phyloP scores from a whole-genome alignment of 1,140 invertebrate genomes.

The Zeugodacus cucurbitae region DNA sequence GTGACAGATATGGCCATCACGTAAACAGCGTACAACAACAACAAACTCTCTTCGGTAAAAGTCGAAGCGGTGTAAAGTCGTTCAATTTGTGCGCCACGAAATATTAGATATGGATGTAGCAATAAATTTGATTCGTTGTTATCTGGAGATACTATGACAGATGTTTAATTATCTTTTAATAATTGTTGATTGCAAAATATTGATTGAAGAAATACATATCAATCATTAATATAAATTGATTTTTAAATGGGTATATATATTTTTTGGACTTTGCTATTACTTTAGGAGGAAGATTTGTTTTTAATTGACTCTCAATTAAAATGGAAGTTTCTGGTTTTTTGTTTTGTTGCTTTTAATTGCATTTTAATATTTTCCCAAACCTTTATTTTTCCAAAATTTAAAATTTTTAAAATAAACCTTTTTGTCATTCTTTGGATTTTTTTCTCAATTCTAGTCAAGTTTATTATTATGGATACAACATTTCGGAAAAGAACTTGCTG shows the following conservation, averaged over 20 bases:
- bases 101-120: not conserved
- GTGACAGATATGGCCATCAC: slow-evolving; percentile 28
- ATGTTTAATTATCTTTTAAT: slow-evolving; percentile 26
- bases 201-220: not conserved
- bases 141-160: not conserved
- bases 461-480: no score
- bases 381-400: no score
- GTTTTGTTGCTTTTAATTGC: no score
- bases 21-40: not conserved
- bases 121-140: not conserved
- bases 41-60: not conserved
- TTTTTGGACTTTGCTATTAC: not conserved
- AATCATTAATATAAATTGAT: not conserved
- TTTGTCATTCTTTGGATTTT: no score
- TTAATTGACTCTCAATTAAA: not conserved
- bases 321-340: no score
- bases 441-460: no score
- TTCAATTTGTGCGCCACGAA: not conserved
- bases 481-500: no score
- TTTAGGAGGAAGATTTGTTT: not conserved
- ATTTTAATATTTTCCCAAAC: no score
- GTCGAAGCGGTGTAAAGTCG: not conserved
- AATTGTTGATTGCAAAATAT: not conserved
- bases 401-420: no score
- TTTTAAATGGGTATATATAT: not conserved